phyloP scores from a whole-genome alignment of 2,113 vertebrate species.

The human (Homo sapiens) region DNA sequence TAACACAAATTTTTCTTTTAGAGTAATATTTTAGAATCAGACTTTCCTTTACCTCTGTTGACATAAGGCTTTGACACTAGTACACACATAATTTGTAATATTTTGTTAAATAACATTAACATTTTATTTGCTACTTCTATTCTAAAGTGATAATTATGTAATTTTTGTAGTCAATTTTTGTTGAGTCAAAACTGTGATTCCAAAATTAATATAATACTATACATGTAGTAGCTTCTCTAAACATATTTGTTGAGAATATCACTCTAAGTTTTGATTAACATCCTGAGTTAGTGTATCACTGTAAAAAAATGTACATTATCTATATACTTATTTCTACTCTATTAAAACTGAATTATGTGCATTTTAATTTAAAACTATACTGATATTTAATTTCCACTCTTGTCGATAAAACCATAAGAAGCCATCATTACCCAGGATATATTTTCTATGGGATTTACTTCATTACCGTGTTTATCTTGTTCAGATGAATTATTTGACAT shows the following conservation, averaged over 20 bases:
- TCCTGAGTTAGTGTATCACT: background rate
- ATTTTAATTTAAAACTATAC: background rate
- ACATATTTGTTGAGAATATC: background rate
- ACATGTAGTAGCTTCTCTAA: background rate
- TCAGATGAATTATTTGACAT: background rate
- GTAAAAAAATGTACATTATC: background rate
- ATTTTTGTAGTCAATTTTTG: background rate
- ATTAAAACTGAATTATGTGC: background rate
- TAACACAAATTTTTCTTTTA: background rate
- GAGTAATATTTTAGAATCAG: background rate
- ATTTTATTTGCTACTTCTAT: background rate
- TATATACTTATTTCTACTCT: background rate
- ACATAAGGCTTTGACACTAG: background rate
- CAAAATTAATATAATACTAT: background rate
- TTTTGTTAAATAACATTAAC: background rate
- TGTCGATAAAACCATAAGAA: background rate
- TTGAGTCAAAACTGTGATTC: background rate
- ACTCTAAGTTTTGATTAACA: background rate
- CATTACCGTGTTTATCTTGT: background rate
- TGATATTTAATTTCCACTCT: background rate
- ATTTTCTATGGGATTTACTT: background rate
- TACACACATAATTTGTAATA: background rate
- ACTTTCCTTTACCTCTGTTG: too few relatives aligned
- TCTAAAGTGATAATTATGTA: background rate
- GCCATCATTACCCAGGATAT: background rate